Base-by-base conservation (phyloP, 2,888 invertebrate species). In the Cylloceria caligata region DNA sequence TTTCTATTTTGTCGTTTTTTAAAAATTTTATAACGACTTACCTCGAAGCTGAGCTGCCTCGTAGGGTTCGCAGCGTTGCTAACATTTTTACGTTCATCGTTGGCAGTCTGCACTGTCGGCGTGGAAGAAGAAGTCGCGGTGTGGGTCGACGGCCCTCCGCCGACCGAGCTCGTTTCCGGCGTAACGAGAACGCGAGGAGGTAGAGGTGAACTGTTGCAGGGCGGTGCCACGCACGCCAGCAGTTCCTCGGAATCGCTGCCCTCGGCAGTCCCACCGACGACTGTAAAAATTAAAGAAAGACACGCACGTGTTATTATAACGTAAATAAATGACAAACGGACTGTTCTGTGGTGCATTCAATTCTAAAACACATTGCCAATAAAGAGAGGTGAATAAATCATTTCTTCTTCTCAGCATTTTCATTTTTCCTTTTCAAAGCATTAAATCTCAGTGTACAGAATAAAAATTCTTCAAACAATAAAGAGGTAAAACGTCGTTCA, bases 11-110 rank as follows among this genome's bases (percentile, higher is more conserved):
- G 0, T 13, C 1, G 19, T 57, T 27, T 36, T 1, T 21, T 34
- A 52, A 64, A 11, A 45, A 67, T 65, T 36, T 24, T 9, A 67
- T 45, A 9, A 57, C 21, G 39, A 45, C 76, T 88, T 86, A 93
- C 93, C 93, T 93, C 93, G 85, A 93, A 93, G 87, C 93, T 93
- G 85, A 93, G 93, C 83, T 93, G 93, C 84, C 91, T 91, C 83
- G 91, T 91, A 68, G 88, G 79, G 80, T 85, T 83, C 6, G 77
- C 78, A 9, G 73, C 55, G 86, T 85, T 87, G 84, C 87, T 85
- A 34, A 88, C 74, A 67, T 84, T 74, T 71, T 67, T 71, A 7
- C 87, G 88, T 83, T 89, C 90, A 81, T 90, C 90, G 86, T 90
- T 91, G 81, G 86, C 87, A 81, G 77, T 86, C 67, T 87, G 89